Evolutionary conservation across 2,888 invertebrate genomes (phyloP).

Genomic region (Brachypalpus laphriformis): DNA sequence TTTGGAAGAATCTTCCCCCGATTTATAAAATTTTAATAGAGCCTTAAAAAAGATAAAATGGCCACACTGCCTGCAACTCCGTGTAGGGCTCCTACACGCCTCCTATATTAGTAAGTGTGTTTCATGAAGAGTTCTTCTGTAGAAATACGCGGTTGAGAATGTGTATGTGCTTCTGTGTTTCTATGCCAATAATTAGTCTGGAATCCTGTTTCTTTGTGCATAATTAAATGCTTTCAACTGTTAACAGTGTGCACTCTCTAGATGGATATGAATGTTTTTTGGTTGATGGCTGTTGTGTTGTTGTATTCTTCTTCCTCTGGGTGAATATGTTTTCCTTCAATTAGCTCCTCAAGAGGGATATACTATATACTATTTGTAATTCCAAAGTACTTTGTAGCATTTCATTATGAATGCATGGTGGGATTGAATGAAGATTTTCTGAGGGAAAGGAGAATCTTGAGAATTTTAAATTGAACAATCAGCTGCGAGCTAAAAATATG

Average conservation of each 20-base stretch:
- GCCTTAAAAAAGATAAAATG: neutral
- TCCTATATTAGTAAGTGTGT: neutral
- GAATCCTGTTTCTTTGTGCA: slow-evolving; percentile 60
- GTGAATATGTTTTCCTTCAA: slow-evolving; percentile 35
- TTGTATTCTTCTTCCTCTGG: neutral
- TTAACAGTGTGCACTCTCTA: slow-evolving; percentile 46
- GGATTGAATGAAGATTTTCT: neutral
- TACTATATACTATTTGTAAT: neutral
- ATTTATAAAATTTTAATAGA: neutral
- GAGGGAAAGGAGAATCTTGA: neutral
- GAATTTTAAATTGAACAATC: neutral
- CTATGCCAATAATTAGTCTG: slow-evolving; percentile 52
- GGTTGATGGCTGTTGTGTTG: slow-evolving; percentile 22
- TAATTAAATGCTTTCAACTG: slow-evolving; percentile 68
- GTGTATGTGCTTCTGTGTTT: slow-evolving; percentile 3
- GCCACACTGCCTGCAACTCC: neutral
- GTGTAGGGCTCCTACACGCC: neutral
- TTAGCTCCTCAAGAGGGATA: slow-evolving; percentile 13
- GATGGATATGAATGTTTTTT: slow-evolving; percentile 39
- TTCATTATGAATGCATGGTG: neutral
- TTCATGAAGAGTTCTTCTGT: neutral
- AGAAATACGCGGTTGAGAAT: neutral
- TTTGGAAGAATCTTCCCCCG: too few species aligned
- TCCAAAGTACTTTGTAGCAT: slow-evolving; percentile 11
- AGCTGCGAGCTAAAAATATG: neutral